A percentile compares a stretch with the other conserved stretches of the same genome.
Conservation (phyloP, 2,113 vertebrate species). For the Platysternon megacephalum region DNA sequence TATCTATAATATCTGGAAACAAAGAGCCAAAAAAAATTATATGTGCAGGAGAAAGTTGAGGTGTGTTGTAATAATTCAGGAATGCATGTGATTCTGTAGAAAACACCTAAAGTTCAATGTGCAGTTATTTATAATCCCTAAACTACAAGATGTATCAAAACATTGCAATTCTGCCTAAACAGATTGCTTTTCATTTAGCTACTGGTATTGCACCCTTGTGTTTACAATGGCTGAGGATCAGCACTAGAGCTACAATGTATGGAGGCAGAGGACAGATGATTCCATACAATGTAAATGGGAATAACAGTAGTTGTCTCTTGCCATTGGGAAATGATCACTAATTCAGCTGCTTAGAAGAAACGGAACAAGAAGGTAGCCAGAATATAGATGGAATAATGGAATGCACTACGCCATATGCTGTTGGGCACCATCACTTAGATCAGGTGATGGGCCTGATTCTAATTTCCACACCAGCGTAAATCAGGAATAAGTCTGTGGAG, state of each 20-base stretch:
- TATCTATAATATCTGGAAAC: background rate
- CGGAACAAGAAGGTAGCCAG: background rate
- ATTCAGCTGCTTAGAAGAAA: background rate
- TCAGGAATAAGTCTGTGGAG: background rate
- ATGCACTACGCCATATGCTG: background rate
- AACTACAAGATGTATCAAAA: background rate
- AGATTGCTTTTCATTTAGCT: rapidly evolving
- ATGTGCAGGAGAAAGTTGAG: background rate
- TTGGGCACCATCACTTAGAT: background rate
- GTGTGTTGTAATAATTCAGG: background rate
- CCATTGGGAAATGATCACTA: background rate
- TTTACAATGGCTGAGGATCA: background rate
- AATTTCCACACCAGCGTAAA: background rate
- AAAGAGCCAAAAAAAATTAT: background rate
- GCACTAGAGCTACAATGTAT: background rate
- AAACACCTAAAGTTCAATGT: background rate
- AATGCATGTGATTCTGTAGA: background rate
- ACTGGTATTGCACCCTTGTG: rapidly evolving
- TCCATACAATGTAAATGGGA: rapidly evolving
- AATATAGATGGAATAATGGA: background rate
- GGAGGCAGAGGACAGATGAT: background rate
- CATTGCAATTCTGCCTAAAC: rapidly evolving
- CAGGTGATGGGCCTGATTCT: background rate
- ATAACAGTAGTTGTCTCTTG: background rate
- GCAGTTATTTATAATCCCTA: rapidly evolving